Conservation (phyloP, 2,113 vertebrate genomes). For the Dipodomys spectabilis region DNA sequence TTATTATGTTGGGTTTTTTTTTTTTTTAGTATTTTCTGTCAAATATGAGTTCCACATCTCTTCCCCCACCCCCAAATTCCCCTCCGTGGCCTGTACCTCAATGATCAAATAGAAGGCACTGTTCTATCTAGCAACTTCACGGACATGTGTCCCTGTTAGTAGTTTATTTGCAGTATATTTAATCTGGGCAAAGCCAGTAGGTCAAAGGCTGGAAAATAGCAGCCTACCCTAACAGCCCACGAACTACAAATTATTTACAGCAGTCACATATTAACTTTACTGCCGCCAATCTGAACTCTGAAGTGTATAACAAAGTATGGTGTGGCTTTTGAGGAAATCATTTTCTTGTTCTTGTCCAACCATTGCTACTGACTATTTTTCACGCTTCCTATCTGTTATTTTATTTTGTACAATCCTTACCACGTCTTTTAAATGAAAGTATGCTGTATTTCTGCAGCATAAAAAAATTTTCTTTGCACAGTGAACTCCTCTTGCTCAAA, state of each 20-base stretch:
- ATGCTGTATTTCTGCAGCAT: background rate
- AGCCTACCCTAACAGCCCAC: background rate
- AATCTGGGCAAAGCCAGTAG: conserved; percentile 47
- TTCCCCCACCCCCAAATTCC: too few relatives aligned
- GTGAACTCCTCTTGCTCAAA: background rate
- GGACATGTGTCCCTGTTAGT: background rate
- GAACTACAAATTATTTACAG: conserved; percentile 47
- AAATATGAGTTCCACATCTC: background rate
- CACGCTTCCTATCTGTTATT: background rate
- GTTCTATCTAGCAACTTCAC: background rate
- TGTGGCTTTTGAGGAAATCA: background rate
- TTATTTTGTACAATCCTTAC: background rate
- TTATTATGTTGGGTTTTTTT: background rate
- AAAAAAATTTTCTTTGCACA: background rate
- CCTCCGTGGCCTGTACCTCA: background rate
- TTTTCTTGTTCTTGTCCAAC: background rate
- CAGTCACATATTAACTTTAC: conserved; percentile 45
- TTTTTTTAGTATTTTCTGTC: background rate
- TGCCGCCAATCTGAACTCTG: background rate
- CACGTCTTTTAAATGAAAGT: background rate
- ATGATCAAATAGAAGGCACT: background rate
- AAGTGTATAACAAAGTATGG: background rate
- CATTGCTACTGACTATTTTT: background rate
- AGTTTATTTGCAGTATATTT: conserved; percentile 40
- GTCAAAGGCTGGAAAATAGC: conserved; percentile 47